phyloP scores from a whole-genome alignment of 2,113 vertebrate genomes.

The Alosa alosa region DNA sequence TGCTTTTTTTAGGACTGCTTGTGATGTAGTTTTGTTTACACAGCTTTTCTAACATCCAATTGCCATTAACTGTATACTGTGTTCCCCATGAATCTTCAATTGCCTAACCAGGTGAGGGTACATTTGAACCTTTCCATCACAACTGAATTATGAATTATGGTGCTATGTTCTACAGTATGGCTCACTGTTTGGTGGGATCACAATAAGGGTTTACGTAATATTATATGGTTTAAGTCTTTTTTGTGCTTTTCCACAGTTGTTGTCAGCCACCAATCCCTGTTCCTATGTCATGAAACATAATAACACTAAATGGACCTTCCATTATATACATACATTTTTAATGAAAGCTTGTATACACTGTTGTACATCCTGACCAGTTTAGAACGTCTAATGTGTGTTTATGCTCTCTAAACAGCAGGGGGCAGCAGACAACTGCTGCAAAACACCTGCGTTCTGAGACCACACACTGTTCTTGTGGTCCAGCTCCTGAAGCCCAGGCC shows the following conservation, averaged over 20 bases:
- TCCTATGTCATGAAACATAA: background rate
- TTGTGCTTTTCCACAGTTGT: background rate
- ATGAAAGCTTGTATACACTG: background rate
- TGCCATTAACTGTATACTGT: too few species aligned
- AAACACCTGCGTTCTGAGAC: background rate
- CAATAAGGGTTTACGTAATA: background rate
- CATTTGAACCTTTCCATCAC: background rate
- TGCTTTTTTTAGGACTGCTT: background rate
- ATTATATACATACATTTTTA: background rate
- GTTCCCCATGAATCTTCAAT: background rate
- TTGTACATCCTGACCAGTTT: background rate
- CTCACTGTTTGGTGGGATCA: background rate
- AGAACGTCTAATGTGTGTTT: background rate
- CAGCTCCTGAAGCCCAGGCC: background rate
- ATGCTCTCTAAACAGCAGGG: conserved; percentile 40
- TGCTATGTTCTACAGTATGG: background rate
- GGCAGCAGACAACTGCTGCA: conserved; percentile 37
- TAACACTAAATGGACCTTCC: background rate
- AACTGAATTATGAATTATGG: background rate
- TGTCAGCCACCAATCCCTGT: background rate
- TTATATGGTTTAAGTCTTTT: background rate
- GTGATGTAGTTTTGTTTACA: background rate
- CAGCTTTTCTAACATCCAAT: too few species aligned
- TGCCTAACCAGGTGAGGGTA: background rate
- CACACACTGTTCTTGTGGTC: background rate